phyloP scores from a whole-genome alignment of 2,888 invertebrate genomes.

The Acanthacorydalis orientalis region DNA sequence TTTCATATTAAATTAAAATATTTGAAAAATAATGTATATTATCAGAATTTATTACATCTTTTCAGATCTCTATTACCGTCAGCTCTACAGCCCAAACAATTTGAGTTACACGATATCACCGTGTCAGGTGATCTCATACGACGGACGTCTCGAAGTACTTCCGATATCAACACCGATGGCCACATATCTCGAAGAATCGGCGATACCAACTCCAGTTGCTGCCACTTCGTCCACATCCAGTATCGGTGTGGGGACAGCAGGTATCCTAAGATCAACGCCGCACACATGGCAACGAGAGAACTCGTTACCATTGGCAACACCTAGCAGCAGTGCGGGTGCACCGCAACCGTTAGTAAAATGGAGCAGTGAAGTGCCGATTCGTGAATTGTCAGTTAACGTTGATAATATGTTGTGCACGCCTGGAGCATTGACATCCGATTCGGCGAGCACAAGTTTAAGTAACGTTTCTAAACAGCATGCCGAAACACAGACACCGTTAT shows the following conservation, averaged over 20 bases:
- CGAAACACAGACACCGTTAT: slow-evolving; percentile 6
- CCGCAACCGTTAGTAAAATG: slow-evolving; percentile 1
- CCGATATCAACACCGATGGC: slow-evolving; percentile 1
- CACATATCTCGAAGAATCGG: not conserved
- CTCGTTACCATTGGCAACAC: not conserved
- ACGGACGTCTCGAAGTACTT: slow-evolving; percentile 1
- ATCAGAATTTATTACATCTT: too few relatives aligned
- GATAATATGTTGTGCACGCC: not conserved
- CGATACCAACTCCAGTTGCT: too few relatives aligned
- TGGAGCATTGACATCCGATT: not conserved
- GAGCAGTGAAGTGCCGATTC: slow-evolving; percentile 1
- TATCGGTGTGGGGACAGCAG: not conserved
- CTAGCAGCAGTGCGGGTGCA: not conserved
- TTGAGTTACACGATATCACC: slow-evolving; percentile 5
- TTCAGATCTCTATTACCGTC: slow-evolving; percentile 4
- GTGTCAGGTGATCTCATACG: slow-evolving; percentile 4
- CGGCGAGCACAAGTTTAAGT: not conserved
- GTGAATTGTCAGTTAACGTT: slow-evolving; percentile 2
- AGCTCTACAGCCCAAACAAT: slow-evolving; percentile 4
- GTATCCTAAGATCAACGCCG: not conserved
- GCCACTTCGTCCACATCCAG: not conserved
- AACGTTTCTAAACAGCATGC: not conserved
- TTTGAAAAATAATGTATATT: too few relatives aligned
- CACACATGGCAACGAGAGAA: not conserved
- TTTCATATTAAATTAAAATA: too few relatives aligned